These are phyloP conservation scores for Troides helena DNA, from an alignment of 2,888 invertebrate species.

Conservation along the genomic window DNA sequence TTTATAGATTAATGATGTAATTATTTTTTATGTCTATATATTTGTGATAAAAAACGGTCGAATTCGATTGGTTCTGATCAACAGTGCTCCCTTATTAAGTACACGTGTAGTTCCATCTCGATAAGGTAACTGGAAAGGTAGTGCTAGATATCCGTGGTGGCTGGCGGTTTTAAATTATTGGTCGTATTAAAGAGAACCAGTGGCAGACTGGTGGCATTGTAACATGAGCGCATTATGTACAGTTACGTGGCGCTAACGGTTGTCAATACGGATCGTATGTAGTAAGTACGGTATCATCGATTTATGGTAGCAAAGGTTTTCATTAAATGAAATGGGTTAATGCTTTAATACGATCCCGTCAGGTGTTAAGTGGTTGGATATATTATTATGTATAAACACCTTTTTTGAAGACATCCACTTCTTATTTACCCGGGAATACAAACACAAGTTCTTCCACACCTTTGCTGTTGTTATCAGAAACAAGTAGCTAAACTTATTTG, in stretches of 20 bases:
- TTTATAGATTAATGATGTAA: no score
- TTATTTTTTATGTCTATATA: no score
- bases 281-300: slow-evolving; percentile 33
- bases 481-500: no score
- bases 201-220: slow-evolving; percentile 44
- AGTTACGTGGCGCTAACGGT: slow-evolving; percentile 60
- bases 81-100: slow-evolving; percentile 30
- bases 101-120: slow-evolving; percentile 32
- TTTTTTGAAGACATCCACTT: no score
- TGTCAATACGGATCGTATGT: slow-evolving; percentile 33
- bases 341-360: not conserved
- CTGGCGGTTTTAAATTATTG: slow-evolving; percentile 30
- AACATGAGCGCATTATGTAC: slow-evolving; percentile 52
- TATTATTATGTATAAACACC: no score
- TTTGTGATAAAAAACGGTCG: slow-evolving; percentile 8
- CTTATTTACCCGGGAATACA: no score
- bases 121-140: slow-evolving; percentile 35
- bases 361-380: no score
- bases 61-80: slow-evolving; percentile 21
- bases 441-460: no score
- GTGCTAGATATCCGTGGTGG: slow-evolving; percentile 33
- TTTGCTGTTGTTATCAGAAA: no score
- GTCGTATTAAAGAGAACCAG: slow-evolving; percentile 34
- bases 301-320: slow-evolving; percentile 16
- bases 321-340: slow-evolving; percentile 1